Evolutionary conservation across 2,113 vertebrate species (phyloP).

Genomic region (Protomyctophum bolini): DNA sequence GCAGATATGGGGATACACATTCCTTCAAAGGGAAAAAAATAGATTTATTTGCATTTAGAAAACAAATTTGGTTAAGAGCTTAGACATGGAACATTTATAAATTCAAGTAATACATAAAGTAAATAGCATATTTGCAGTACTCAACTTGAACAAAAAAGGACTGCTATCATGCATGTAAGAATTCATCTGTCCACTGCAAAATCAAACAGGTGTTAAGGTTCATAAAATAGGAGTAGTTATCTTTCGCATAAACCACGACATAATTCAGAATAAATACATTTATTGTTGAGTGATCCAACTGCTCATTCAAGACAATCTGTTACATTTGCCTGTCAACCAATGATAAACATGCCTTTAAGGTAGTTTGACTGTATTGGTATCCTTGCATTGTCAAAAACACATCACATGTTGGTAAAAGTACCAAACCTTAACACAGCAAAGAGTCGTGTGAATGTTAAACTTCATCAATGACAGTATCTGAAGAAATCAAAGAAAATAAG

Average conservation of each 20-base stretch:
- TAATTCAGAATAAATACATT: conserved; percentile 4
- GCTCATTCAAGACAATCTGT: not conserved
- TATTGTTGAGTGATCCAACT: not conserved
- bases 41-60: conserved; percentile 56
- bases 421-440: no score
- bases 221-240: not conserved
- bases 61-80: conserved; percentile 64
- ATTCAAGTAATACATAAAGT: conserved; percentile 10
- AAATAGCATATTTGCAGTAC: conserved; percentile 10
- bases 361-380: conserved; percentile 4
- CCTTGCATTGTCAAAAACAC: not conserved
- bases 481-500: no score
- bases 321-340: not conserved
- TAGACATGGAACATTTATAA: conserved; percentile 33
- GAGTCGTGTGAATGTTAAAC: no score
- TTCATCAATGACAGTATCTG: no score
- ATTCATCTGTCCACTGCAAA: conserved; percentile 17
- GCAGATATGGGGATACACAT: conserved; percentile 20
- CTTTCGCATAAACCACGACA: conserved; percentile 22
- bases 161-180: conserved; percentile 29
- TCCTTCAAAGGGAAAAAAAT: conserved; percentile 32
- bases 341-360: not conserved
- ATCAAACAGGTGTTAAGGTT: not conserved
- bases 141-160: conserved; percentile 1
- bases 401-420: no score